Evolutionary conservation across 2,797 vertebrate species (phyloP), one percentile per base, ranked within the genome.

Genomic region (Hypotaenidia okinawae): DNA sequence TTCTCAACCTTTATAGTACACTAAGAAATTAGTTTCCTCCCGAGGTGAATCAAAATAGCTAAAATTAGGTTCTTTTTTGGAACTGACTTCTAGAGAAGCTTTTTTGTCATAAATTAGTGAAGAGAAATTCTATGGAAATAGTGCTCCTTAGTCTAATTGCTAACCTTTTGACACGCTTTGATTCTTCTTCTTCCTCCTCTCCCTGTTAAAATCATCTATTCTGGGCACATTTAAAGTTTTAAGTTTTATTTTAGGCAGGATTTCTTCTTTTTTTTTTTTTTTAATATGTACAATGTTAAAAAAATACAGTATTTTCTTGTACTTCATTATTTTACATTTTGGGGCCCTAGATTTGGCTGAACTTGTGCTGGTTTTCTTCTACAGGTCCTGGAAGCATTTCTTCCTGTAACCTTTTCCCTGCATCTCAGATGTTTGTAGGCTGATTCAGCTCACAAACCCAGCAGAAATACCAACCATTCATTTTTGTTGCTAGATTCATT

Each of bases 61-160:
- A 68, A 90, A 86, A 84, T 64, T 68, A 94, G 28, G 23, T 68
- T 84, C 37, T 81, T 78, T n/a, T 64, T 75, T 84, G 39, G 15
- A 90, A 82, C 3, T 13, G 49, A 58, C 37, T 88, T 88, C 58
- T 49, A 62, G 33, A 92, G 69, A 54, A 85, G 41, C 32, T 76
- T 87, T 74, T 28, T 89, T 58, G 18, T 88, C 25, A 76, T 37
- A 72, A 74, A 85, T 52, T 8, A 83, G 10, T 78, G 49, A 28
- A 64, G 32, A 70, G n/a, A 70, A 85, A 77, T 62, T 85, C n/a
- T 52, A 19, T 15, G 59, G 57, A 90, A 95, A 90, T 87, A 76
- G 55, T 8, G 7, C 8, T 86, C 27, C 25, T 67, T 75, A 83
- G 39, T 45, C 57, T 72, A 88, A 80, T 14, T 77, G 23, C 32